A percentile compares a stretch with the other conserved stretches of the same genome.
These are phyloP conservation scores for Nomada ruficornis DNA, from an alignment of 2,888 invertebrate species.

Conservation along the genomic window DNA sequence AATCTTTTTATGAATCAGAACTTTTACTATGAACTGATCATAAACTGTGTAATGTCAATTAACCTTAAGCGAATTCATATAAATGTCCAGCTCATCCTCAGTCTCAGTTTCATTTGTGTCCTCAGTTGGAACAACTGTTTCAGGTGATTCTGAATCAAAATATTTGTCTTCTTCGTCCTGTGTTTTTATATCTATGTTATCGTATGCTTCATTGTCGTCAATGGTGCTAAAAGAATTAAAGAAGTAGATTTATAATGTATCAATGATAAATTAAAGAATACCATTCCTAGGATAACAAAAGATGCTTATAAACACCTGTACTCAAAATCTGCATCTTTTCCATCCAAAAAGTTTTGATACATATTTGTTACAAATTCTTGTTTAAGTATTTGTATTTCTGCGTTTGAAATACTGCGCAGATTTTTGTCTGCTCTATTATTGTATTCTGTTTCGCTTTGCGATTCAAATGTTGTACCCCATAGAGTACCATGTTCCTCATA, in stretches of 20 bases:
- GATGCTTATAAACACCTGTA: constrained; percentile 86
- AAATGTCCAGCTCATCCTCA: constrained; percentile 90
- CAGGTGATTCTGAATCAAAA: constrained; percentile 93
- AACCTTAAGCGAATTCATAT: constrained; percentile 86
- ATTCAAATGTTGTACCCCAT: constrained; percentile 75
- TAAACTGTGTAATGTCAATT: constrained; percentile 74
- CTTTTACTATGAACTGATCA: constrained; percentile 56
- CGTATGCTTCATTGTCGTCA: constrained; percentile 93
- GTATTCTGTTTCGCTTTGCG: constrained; percentile 41
- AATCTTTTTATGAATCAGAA: constrained; percentile 66
- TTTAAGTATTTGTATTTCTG: constrained; percentile 88
- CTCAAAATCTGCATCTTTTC: constrained; percentile 93
- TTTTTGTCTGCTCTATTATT: constrained; percentile 68
- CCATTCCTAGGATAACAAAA: not conserved
- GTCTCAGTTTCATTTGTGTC: constrained; percentile 74
- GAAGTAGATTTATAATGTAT: constrained; percentile 20
- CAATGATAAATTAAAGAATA: not conserved
- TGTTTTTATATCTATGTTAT: constrained; percentile 89
- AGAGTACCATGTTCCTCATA: constrained; percentile 74
- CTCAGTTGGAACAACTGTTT: constrained; percentile 80
- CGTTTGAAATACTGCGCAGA: constrained; percentile 55
- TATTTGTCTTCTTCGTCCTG: constrained; percentile 96
- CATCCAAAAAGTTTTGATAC: constrained; percentile 93
- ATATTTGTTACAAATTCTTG: constrained; percentile 94
- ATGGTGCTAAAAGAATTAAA: constrained; percentile 85